Conservation (phyloP, 2,888 invertebrate genomes). For the Strigamia transsilvanica region DNA sequence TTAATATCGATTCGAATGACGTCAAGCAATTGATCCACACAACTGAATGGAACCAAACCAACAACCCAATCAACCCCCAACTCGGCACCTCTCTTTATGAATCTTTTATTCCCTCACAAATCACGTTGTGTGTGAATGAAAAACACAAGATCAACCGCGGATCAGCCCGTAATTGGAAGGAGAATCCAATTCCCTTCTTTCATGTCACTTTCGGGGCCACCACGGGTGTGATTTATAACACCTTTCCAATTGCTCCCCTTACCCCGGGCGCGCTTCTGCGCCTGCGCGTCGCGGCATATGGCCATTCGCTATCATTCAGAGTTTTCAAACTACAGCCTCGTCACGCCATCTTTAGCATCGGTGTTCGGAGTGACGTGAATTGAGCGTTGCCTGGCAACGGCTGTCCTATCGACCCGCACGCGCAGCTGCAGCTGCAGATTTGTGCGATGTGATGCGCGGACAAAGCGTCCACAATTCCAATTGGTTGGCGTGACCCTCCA, state of each 20-base stretch:
- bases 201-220: conserved; percentile 24
- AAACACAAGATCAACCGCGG: neutral
- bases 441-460: neutral
- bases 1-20: too few species aligned
- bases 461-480: conserved; percentile 3
- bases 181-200: conserved; percentile 28
- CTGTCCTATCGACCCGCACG: conserved; percentile 25
- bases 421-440: conserved; percentile 12
- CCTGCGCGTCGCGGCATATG: neutral
- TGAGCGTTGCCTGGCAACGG: conserved; percentile 18
- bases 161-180: neutral
- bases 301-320: neutral
- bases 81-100: conserved; percentile 17
- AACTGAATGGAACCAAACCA: neutral
- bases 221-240: conserved; percentile 38
- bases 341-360: conserved; percentile 34
- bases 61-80: neutral
- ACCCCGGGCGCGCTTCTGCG: neutral
- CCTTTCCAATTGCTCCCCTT: conserved; percentile 16
- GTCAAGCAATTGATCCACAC: too few species aligned
- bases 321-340: neutral
- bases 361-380: conserved; percentile 9
- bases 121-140: conserved; percentile 5
- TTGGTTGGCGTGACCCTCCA: conserved; percentile 9
- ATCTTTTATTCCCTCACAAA: conserved; percentile 9